Conservation (phyloP, 2,888 invertebrate species). For the Dryococelus australis region DNA sequence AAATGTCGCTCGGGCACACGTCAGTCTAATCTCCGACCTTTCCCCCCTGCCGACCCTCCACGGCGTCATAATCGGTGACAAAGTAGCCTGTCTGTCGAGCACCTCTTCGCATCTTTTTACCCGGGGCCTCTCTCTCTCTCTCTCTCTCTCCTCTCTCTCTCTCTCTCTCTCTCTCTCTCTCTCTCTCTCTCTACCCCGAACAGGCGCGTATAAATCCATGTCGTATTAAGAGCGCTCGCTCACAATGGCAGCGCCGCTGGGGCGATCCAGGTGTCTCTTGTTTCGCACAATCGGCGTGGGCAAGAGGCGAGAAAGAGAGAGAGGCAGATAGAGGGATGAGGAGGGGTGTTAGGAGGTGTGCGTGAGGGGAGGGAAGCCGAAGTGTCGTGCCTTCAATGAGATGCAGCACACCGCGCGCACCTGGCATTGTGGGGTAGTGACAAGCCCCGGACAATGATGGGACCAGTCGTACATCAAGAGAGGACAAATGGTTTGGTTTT, state of each 20-base stretch:
- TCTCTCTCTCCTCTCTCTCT: background rate
- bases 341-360: background rate
- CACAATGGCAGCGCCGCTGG: background rate
- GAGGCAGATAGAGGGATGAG: background rate
- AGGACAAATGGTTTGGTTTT: background rate
- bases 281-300: background rate
- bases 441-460: background rate
- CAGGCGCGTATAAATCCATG: background rate
- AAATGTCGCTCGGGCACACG: background rate
- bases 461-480: conserved; percentile 1
- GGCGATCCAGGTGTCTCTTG: background rate
- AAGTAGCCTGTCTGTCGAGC: conserved; percentile 1
- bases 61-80: background rate
- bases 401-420: background rate
- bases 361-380: background rate
- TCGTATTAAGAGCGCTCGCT: background rate
- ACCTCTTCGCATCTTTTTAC: background rate
- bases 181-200: background rate
- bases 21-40: background rate
- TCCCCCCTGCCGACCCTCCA: background rate
- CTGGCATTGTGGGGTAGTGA: background rate
- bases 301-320: background rate
- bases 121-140: too few relatives aligned
- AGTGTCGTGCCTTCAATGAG: background rate
- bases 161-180: background rate